Evolutionary conservation across 2,888 invertebrate species (phyloP).

Genomic region (Drosophila formosana): DNA sequence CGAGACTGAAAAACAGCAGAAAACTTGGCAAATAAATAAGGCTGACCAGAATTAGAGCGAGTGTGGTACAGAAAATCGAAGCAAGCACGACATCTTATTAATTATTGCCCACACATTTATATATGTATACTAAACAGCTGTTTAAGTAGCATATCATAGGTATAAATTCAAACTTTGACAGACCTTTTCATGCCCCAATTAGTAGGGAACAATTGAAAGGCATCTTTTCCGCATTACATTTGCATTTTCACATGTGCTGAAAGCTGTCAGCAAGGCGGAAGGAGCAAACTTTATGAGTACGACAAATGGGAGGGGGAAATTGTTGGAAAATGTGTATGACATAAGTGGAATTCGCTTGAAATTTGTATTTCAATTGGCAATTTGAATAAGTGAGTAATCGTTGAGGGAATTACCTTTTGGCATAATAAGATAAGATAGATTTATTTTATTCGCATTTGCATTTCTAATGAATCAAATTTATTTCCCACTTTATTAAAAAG

Average conservation of each 20-base stretch:
- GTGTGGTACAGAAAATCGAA: not conserved
- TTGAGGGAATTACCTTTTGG: not conserved
- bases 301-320: not conserved
- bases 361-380: constrained; percentile 10
- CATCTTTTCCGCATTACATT: constrained; percentile 11
- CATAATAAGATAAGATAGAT: not conserved
- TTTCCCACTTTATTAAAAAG: too few relatives aligned
- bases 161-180: not conserved
- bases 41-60: not conserved
- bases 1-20: not conserved
- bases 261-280: not conserved
- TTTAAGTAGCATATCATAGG: not conserved
- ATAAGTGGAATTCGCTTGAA: not conserved
- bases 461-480: not conserved
- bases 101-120: not conserved
- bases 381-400: constrained; percentile 9
- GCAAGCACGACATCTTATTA: not conserved
- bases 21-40: constrained; percentile 7
- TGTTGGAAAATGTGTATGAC: not conserved
- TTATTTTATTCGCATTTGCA: not conserved
- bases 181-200: constrained; percentile 7
- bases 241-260: constrained; percentile 6
- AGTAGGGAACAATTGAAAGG: constrained; percentile 8
- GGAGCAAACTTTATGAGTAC: not conserved
- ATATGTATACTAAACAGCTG: not conserved